phyloP scores from a whole-genome alignment of 2,888 invertebrate genomes.

The Himalopsyche japonica region DNA sequence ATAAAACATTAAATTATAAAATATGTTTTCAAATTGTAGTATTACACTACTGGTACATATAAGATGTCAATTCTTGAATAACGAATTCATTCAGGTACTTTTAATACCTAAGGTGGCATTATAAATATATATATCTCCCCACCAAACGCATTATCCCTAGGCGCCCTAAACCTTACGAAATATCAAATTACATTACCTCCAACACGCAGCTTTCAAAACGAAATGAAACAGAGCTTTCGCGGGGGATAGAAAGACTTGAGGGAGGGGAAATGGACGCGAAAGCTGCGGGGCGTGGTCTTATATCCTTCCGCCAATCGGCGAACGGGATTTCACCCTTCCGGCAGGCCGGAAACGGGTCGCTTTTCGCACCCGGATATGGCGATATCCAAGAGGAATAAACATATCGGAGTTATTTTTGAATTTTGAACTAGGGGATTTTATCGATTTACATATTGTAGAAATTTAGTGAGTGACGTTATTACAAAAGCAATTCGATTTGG shows the following conservation, averaged over 20 bases:
- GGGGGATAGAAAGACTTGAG: neutral
- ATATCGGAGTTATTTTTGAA: neutral
- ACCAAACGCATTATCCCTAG: neutral
- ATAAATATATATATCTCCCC: neutral
- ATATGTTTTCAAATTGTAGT: no score
- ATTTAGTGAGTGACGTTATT: neutral
- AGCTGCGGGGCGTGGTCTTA: neutral
- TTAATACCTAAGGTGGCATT: neutral
- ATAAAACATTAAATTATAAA: no score
- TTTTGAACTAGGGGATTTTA: neutral
- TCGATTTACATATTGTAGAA: neutral
- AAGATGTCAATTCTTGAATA: no score
- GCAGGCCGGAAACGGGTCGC: neutral
- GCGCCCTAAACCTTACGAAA: neutral
- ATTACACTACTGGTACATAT: no score
- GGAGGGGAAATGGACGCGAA: neutral
- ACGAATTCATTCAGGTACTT: no score
- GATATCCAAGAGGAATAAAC: neutral
- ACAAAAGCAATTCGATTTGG: neutral
- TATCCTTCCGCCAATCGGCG: neutral
- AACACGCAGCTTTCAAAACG: neutral
- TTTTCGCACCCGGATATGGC: neutral
- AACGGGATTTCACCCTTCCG: neutral
- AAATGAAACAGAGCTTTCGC: neutral
- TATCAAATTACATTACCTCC: neutral